Conservation (phyloP, 2,113 vertebrate species). For the Clarias macrocephalus region DNA sequence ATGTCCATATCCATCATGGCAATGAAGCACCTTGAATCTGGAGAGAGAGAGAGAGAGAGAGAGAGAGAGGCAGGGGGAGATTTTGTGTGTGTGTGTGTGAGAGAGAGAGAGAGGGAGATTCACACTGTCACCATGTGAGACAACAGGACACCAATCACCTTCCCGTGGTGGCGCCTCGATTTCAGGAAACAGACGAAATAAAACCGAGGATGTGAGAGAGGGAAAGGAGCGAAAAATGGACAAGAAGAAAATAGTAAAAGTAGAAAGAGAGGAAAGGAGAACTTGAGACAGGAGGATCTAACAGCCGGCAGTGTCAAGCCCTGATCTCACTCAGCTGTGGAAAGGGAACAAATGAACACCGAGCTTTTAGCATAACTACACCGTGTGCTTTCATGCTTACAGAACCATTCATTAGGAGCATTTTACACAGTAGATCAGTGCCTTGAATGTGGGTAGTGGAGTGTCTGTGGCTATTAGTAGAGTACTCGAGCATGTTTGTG, state of each 20-base stretch:
- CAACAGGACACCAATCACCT: slow-evolving; percentile 40
- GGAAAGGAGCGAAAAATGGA: background rate
- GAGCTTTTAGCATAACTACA: slow-evolving; percentile 23
- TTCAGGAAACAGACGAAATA: slow-evolving; percentile 37
- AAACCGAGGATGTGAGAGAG: slow-evolving; percentile 4
- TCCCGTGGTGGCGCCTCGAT: slow-evolving; percentile 27
- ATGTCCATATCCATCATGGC: too few species aligned
- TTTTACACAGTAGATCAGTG: slow-evolving; percentile 12
- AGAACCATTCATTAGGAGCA: slow-evolving; percentile 29
- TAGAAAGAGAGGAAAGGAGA: slow-evolving; percentile 14
- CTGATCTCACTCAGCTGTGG: slow-evolving; percentile 1
- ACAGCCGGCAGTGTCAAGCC: background rate
- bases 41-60: background rate
- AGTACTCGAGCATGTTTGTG: slow-evolving; percentile 3
- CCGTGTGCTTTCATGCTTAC: slow-evolving; percentile 5
- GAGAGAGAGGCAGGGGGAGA: background rate
- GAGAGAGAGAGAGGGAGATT: background rate
- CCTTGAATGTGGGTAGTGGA: slow-evolving; percentile 14
- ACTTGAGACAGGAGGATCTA: slow-evolving; percentile 37
- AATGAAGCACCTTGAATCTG: too few species aligned
- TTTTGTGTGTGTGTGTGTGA: background rate
- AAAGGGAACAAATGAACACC: slow-evolving; percentile 14
- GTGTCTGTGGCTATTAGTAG: slow-evolving; percentile 18
- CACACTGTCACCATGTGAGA: slow-evolving; percentile 3
- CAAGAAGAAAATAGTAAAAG: background rate